Base-by-base conservation (phyloP, 1,140 invertebrate species). In the Drosophila ficusphila region DNA sequence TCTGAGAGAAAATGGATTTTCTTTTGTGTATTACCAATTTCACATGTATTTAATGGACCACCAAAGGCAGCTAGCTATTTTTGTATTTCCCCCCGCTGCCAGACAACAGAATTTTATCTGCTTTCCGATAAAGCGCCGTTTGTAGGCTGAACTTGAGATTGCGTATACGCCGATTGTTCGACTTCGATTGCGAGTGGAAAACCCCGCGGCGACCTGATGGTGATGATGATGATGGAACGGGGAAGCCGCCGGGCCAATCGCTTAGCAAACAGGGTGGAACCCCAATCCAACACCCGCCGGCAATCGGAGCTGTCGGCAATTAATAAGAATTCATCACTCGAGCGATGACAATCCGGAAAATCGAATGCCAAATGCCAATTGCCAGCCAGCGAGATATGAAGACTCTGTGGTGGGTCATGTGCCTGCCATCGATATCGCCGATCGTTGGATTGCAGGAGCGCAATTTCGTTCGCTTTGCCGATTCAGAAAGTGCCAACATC, bases 291-390 rank as follows among this genome's bases (percentile, higher is more conserved):
- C 57, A 33, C 29, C 33, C 8, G 27, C 21, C 23, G 23, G n/a
- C 33, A 44, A 51, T 62, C 65, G 49, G 19, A 39, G 27, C 49
- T 57, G 25, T 54, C 23, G 56, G 48, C 60, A 83, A 82, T 69
- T 70, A 78, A 83, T 78, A 74, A 75, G 79, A 74, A 82, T 78
- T 75, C 79, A 82, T 82, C 75, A 83, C 56, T 34, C 39, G 47
- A 29, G 46, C 42, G 68, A 51, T 71, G 72, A 61, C 69, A 83
- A 79, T 71, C 41, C 68, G 44, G 21, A 49, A 79, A 76, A 33
- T 38, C 7, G 61, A 79, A 58, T 65, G 70, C 53, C 69, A 70
- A 69, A 82, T 65, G 67, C 33, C 44, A 67, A 69, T 79, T 72
- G 72, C 34, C 51, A 44, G 72, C 34, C 51, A 44, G 41, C 27